Evolutionary conservation across 2,113 vertebrate genomes (phyloP), one percentile per base, ranked within the genome.

Genomic region (Myotis brandtii): DNA sequence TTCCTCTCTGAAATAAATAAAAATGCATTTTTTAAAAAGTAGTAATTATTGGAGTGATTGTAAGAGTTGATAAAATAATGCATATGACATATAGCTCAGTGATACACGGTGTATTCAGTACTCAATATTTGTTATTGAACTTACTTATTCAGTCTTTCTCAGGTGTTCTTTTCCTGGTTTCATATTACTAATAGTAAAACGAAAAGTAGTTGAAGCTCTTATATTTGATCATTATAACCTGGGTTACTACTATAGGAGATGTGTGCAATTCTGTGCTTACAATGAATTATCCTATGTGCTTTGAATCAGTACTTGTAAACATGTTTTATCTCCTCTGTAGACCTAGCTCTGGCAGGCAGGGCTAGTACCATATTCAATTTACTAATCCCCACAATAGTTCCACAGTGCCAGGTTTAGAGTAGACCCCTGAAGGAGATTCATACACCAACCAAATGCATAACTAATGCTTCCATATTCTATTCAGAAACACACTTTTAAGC

Each of bases 141-240:
- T 86, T 54, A 95, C 17, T 32, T 67, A 77, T 66, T 91, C 20
- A 82, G 16, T 6, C 8, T 82, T 94, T 77, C 73, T 82, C 3
- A 32, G 23, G 16, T n/a, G 9, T 66, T 76, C 27, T 77, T 54
- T 27, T 81, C 34, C 64, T 66, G 37, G 32, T 40, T 87, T 97
- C 48, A 27, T 75, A 40, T 93, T 48, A 88, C 14, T 67, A 88
- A 52, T 52, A 76, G 6, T 46, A 82, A 92, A 89, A 92, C 20
- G 17, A 72, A 86, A 93, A 82, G 14, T 56, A 91, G 73, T 67
- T 62, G 16, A 93, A 81, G 16, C 25, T 43, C 20, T 95, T 89
- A 48, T 20, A 43, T 80, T 66, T 75, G 72, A 85, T 88, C 46
- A 70, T 83, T 30, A 43, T 40, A 66, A 82, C 16, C 34, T 84